A percentile compares a stretch with the other conserved stretches of the same genome.
These are phyloP conservation scores for Nettapus auritus DNA, from an alignment of 2,113 vertebrate species.

Conservation along the genomic window DNA sequence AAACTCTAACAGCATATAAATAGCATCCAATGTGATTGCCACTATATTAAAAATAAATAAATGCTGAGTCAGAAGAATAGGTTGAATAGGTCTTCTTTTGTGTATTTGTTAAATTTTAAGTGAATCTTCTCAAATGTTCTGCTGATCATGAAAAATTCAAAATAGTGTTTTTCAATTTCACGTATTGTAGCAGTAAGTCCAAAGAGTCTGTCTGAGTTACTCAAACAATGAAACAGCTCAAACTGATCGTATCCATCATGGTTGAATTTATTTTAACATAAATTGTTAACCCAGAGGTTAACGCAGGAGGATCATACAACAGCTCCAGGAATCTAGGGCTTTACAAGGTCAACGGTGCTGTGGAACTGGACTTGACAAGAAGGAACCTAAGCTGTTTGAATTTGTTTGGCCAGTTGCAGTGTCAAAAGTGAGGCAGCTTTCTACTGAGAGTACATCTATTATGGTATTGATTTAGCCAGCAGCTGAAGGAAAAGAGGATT, in stretches of 20 bases:
- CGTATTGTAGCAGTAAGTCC: neutral
- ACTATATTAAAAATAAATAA: neutral
- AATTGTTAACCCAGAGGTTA: constrained; percentile 15
- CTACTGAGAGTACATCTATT: constrained; percentile 66
- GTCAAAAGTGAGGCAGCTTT: constrained; percentile 65
- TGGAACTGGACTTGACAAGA: neutral
- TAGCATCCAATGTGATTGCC: neutral
- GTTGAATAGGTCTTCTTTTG: rapidly evolving
- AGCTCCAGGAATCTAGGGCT: neutral
- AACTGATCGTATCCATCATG: neutral
- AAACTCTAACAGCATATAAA: neutral
- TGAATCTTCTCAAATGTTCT: neutral
- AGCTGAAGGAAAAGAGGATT: constrained; percentile 3
- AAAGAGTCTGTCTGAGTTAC: neutral
- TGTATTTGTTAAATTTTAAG: neutral
- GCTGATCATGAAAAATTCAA: neutral
- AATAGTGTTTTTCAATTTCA: neutral
- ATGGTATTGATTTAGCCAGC: constrained; percentile 72
- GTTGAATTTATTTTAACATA: neutral
- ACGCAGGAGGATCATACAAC: neutral
- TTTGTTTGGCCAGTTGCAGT: constrained; percentile 73
- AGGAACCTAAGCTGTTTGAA: constrained; percentile 46
- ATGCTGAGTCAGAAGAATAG: neutral
- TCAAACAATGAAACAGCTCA: neutral
- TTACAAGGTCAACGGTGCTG: constrained; percentile 2